These are phyloP conservation scores for Agrochola lychnidis DNA, from an alignment of 2,888 invertebrate species.

Conservation along the genomic window DNA sequence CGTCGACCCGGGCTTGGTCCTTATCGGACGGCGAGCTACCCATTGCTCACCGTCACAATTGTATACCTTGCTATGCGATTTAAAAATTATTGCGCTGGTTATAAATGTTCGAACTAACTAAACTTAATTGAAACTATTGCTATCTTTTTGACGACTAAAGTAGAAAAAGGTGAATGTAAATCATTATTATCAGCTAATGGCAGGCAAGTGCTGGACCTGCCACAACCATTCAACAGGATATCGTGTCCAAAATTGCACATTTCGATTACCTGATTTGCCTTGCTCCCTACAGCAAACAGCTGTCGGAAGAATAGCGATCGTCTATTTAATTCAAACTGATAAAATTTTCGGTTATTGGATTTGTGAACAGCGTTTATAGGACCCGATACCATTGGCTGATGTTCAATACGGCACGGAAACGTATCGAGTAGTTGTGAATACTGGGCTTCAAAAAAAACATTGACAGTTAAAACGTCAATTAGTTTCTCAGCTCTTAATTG, in stretches of 20 bases:
- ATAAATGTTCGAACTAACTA: not conserved
- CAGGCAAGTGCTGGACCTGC: too few species aligned
- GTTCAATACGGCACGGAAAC: not conserved
- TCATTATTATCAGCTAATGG: too few species aligned
- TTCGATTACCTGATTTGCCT: not conserved
- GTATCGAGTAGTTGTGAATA: not conserved
- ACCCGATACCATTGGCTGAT: not conserved
- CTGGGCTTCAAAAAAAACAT: not conserved
- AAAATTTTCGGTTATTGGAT: not conserved
- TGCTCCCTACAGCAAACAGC: not conserved
- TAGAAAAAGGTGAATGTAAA: too few species aligned
- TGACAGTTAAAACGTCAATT: conserved; percentile 15
- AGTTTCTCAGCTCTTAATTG: not conserved
- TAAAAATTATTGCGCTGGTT: not conserved
- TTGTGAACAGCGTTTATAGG: not conserved
- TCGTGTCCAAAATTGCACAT: not conserved
- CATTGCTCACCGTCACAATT: too few species aligned
- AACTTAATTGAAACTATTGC: not conserved
- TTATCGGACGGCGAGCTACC: too few species aligned
- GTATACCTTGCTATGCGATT: not conserved
- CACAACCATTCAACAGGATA: too few species aligned
- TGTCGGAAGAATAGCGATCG: not conserved
- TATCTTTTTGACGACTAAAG: too few species aligned
- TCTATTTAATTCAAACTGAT: not conserved
- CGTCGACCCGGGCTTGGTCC: too few species aligned